These are phyloP conservation scores for Progne subis DNA, from an alignment of 2,113 vertebrate genomes.

Conservation along the genomic window DNA sequence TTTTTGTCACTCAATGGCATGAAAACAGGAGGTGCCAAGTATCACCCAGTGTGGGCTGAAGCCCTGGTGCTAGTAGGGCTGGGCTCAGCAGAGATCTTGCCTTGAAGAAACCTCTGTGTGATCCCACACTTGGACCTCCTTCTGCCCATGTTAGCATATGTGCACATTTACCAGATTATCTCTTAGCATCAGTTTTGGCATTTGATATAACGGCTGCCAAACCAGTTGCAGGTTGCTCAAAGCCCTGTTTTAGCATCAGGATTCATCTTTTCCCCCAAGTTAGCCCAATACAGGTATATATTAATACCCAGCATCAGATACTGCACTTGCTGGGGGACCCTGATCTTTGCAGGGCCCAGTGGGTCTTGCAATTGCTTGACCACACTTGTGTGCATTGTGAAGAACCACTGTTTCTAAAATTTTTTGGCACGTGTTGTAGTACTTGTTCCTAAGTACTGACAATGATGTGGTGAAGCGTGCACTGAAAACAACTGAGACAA, in stretches of 20 bases:
- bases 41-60: not conserved
- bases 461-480: not conserved
- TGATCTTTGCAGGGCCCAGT: fast-evolving
- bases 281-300: not conserved
- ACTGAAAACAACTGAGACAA: not conserved
- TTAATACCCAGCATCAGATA: not conserved
- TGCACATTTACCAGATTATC: not conserved
- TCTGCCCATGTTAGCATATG: fast-evolving
- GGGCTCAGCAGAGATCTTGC: not conserved
- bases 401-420: not conserved
- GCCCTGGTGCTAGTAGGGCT: not conserved
- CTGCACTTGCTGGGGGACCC: not conserved
- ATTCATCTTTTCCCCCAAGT: not conserved
- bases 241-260: not conserved
- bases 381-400: not conserved
- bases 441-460: not conserved
- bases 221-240: not conserved
- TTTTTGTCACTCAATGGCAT: not conserved
- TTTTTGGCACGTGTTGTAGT: not conserved
- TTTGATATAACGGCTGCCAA: not conserved
- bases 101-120: not conserved
- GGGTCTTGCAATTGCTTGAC: not conserved
- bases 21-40: not conserved
- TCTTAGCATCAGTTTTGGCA: not conserved
- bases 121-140: not conserved